These are phyloP conservation scores for Chrysotoxum bicinctum DNA, from an alignment of 2,888 invertebrate genomes.

Conservation along the genomic window DNA sequence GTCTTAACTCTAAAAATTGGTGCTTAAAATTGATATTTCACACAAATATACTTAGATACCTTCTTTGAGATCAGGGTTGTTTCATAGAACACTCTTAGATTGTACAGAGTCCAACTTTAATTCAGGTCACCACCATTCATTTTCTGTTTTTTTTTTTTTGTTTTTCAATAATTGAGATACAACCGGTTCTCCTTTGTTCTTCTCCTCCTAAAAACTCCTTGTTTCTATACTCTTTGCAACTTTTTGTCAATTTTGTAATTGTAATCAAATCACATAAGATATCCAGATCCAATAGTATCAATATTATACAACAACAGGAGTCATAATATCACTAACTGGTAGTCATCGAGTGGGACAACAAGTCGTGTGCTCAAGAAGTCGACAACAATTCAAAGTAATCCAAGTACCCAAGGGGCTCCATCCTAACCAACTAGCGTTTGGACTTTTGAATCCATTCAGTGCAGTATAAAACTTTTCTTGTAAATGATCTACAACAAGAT, in stretches of 20 bases:
- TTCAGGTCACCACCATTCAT: background rate
- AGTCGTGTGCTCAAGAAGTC: constrained; percentile 38
- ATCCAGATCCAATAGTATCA: constrained; percentile 5
- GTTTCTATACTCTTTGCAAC: background rate
- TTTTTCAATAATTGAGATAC: background rate
- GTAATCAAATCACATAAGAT: constrained; percentile 24
- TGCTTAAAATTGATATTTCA: no score
- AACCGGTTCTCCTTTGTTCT: background rate
- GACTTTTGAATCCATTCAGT: background rate
- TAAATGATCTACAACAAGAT: constrained; percentile 31
- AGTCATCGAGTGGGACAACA: constrained; percentile 14
- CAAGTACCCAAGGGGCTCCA: constrained; percentile 19
- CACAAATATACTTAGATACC: background rate
- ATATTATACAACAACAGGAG: constrained; percentile 47
- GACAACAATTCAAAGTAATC: constrained; percentile 38
- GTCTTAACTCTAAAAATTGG: no score
- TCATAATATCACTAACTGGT: background rate
- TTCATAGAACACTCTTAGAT: background rate
- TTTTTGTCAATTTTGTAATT: constrained; percentile 20
- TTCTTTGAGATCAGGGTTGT: background rate
- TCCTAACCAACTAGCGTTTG: constrained; percentile 8
- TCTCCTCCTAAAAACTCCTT: background rate
- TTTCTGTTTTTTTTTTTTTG: background rate
- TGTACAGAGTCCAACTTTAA: background rate
- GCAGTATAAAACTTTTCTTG: background rate